These are phyloP conservation scores for Channa argus DNA, from an alignment of 2,113 vertebrate species.

Conservation along the genomic window DNA sequence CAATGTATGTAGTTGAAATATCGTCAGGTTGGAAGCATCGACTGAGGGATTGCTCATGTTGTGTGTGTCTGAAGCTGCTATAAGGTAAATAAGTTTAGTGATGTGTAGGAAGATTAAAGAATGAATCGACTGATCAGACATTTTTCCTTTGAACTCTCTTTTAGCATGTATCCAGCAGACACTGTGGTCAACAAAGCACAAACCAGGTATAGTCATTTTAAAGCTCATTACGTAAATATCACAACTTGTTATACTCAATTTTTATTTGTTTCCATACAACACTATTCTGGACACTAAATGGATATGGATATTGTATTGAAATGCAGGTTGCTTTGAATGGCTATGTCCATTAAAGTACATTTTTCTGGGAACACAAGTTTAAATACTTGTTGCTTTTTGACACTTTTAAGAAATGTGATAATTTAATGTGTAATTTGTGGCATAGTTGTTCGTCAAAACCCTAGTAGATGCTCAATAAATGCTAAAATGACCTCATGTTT, in stretches of 20 bases:
- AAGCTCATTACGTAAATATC: background rate
- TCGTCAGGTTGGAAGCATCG: slow-evolving; percentile 45
- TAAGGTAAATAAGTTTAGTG: slow-evolving; percentile 59
- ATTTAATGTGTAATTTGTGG: background rate
- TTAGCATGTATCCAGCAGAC: slow-evolving; percentile 96
- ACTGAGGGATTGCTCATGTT: slow-evolving; percentile 31
- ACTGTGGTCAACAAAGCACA: slow-evolving; percentile 97
- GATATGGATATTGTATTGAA: too few relatives aligned
- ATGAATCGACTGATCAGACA: slow-evolving; percentile 57
- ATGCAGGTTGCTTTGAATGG: background rate
- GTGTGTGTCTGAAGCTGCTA: slow-evolving; percentile 54
- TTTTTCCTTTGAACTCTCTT: slow-evolving; percentile 62
- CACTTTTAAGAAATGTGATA: background rate
- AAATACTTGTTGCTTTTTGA: background rate
- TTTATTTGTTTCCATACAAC: too few relatives aligned
- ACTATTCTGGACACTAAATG: too few relatives aligned
- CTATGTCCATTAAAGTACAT: background rate
- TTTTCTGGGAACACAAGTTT: background rate
- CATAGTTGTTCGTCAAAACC: background rate
- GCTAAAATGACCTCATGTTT: too few relatives aligned
- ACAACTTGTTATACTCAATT: too few relatives aligned
- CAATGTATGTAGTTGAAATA: slow-evolving; percentile 59
- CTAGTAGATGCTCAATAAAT: background rate
- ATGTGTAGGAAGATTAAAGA: slow-evolving; percentile 59
- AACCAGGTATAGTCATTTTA: slow-evolving; percentile 88